A percentile compares a stretch with the other conserved stretches of the same genome.
Conservation (phyloP, 2,888 invertebrate species). For the Hemaris fuciformis region DNA sequence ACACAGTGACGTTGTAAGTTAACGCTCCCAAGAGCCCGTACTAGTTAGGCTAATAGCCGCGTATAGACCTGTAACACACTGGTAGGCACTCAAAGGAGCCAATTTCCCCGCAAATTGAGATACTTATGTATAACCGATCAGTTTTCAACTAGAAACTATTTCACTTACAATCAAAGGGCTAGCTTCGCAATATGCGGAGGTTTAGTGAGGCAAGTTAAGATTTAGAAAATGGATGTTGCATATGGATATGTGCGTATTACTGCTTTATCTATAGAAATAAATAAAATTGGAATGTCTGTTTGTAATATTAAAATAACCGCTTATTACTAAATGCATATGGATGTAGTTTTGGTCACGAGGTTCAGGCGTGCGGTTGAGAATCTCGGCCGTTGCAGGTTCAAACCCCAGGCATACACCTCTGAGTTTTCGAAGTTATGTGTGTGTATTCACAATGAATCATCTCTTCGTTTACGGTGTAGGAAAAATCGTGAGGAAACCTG, state of each 20-base stretch:
- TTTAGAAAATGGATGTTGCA: background rate
- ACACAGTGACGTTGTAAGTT: too few species aligned
- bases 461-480: too few species aligned
- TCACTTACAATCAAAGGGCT: conserved; percentile 14
- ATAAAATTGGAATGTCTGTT: too few species aligned
- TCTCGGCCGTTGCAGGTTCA: too few species aligned
- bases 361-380: too few species aligned
- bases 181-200: background rate
- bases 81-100: background rate
- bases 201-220: background rate
- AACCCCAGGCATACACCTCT: too few species aligned
- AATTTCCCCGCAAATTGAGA: conserved; percentile 8
- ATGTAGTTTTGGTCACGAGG: too few species aligned
- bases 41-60: background rate
- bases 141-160: conserved; percentile 14
- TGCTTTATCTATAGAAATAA: background rate
- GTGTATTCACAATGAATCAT: too few species aligned
- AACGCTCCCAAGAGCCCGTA: background rate
- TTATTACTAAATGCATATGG: too few species aligned
- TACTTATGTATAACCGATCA: conserved; percentile 2
- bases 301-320: too few species aligned
- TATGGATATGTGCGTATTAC: background rate
- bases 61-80: background rate
- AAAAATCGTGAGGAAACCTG: too few species aligned
- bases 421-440: too few species aligned